Evolutionary conservation across 2,888 invertebrate species (phyloP).

Genomic region (Euplexia lucipara): DNA sequence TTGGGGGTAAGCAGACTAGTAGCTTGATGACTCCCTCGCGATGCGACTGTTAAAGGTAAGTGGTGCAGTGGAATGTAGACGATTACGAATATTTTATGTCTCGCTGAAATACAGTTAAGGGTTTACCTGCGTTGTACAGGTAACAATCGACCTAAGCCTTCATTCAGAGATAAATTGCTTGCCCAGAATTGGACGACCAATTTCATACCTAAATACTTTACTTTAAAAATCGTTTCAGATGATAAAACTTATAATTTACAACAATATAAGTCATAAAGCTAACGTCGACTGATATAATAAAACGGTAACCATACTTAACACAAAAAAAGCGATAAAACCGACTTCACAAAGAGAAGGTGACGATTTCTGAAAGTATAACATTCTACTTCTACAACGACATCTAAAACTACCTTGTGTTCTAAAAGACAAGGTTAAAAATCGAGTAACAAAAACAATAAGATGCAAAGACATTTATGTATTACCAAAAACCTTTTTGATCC

Average conservation of each 20-base stretch:
- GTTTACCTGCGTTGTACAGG: too few species aligned
- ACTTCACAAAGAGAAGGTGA: constrained; percentile 61
- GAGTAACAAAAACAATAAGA: neutral
- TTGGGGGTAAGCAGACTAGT: neutral
- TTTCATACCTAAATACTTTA: too few species aligned
- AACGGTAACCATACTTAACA: constrained; percentile 46
- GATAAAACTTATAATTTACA: constrained; percentile 28
- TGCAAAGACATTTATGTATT: constrained; percentile 33
- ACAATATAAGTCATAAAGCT: constrained; percentile 52
- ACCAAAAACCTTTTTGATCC: constrained; percentile 62
- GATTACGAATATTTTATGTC: neutral
- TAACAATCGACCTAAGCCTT: neutral
- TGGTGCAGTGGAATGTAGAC: neutral
- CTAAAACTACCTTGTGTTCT: neutral
- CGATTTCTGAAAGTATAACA: constrained; percentile 53
- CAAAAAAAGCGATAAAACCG: constrained; percentile 51
- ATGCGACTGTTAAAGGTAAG: neutral
- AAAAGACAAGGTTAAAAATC: neutral
- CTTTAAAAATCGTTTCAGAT: constrained; percentile 27
- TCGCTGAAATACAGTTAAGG: neutral
- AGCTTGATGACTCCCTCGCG: constrained; percentile 11
- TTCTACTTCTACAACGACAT: constrained; percentile 13
- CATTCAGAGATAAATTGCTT: neutral
- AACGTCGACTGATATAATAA: constrained; percentile 60
- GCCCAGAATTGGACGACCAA: neutral